A percentile compares a stretch with the other conserved stretches of the same genome.
Conservation (phyloP, 2,797 vertebrate genomes). For the Antrozous pallidus region DNA sequence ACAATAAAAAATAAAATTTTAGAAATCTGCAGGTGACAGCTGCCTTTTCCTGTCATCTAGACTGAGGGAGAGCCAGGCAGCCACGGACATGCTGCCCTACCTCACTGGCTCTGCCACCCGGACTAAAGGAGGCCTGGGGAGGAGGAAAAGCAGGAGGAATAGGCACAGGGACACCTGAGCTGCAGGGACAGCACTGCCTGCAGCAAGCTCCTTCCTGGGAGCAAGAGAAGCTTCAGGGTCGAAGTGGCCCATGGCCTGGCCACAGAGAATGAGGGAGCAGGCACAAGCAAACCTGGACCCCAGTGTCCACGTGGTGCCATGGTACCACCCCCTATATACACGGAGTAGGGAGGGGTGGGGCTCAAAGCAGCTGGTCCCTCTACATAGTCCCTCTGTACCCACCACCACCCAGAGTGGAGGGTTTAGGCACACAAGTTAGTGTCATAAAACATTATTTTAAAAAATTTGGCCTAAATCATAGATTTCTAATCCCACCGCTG, state of each 20-base stretch:
- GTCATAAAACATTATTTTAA: not conserved
- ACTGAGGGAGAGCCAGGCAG: not conserved
- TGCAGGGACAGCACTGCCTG: not conserved
- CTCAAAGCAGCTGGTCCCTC: not conserved
- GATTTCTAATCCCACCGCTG: not conserved
- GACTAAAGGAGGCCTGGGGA: not conserved
- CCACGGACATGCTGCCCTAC: not conserved
- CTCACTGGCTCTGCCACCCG: not conserved
- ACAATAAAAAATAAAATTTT: not conserved
- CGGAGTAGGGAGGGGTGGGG: not conserved
- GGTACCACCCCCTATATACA: not conserved
- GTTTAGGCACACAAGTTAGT: not conserved
- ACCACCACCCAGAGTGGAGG: not conserved
- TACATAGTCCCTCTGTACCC: no score
- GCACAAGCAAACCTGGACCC: not conserved
- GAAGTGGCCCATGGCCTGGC: not conserved
- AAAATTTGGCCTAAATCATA: not conserved
- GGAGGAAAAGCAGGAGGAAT: no score
- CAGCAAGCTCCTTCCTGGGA: not conserved
- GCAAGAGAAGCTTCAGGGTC: not conserved
- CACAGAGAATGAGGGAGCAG: not conserved
- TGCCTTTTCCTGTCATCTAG: not conserved
- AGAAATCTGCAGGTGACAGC: not conserved
- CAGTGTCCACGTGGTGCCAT: not conserved
- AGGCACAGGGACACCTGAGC: not conserved